Conservation (phyloP, 1,140 invertebrate species). For the Cardiocondyla obscurior region DNA sequence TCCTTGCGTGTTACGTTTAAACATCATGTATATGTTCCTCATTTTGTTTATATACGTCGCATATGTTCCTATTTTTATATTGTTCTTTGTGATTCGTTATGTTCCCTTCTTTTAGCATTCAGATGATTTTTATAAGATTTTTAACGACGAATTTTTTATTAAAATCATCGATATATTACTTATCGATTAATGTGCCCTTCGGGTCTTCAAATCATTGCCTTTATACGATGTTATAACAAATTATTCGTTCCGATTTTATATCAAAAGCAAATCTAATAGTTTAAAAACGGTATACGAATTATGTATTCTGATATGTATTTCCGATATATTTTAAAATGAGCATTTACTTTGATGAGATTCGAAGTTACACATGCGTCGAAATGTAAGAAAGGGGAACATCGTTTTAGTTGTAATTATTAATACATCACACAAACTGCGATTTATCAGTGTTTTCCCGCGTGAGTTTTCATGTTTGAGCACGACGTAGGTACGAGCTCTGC, state of each 20-base stretch:
- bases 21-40: constrained; percentile 80
- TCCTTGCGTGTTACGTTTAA: constrained; percentile 78
- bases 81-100: constrained; percentile 65
- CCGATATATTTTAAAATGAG: background rate
- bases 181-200: constrained; percentile 23
- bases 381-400: constrained; percentile 56
- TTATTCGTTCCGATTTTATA: background rate
- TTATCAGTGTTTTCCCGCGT: constrained; percentile 34
- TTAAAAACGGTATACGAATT: background rate
- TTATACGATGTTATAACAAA: background rate
- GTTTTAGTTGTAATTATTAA: constrained; percentile 51
- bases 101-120: constrained; percentile 62
- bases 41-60: constrained; percentile 64
- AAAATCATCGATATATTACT: constrained; percentile 18
- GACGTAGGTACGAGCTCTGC: constrained; percentile 64
- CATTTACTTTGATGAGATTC: constrained; percentile 12
- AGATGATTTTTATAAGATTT: constrained; percentile 25
- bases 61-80: constrained; percentile 82
- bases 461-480: background rate
- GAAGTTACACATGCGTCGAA: constrained; percentile 4
- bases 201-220: constrained; percentile 1
- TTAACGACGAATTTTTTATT: constrained; percentile 34
- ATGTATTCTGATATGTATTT: background rate
- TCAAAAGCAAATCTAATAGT: background rate
- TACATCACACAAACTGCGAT: constrained; percentile 52